Conservation (phyloP, 1,140 invertebrate species). For the Drosophila orena region DNA sequence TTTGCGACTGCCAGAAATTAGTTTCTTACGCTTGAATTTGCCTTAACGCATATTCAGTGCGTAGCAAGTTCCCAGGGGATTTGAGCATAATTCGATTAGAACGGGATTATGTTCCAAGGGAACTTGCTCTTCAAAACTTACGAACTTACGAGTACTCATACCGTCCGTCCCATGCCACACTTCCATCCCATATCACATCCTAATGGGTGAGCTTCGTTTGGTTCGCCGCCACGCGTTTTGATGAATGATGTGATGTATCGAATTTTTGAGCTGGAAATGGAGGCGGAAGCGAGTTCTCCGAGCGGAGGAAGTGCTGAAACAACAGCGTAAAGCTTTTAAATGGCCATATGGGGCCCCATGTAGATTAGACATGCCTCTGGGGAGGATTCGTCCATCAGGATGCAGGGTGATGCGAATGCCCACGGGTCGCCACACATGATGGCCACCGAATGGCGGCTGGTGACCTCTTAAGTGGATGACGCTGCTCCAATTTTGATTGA, state of each 20-base stretch:
- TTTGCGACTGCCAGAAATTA: constrained; percentile 69
- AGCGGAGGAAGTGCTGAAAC: constrained; percentile 65
- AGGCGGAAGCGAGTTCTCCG: constrained; percentile 45
- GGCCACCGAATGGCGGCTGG: constrained; percentile 12
- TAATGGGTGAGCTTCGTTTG: constrained; percentile 41
- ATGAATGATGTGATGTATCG: constrained; percentile 82
- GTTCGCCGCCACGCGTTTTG: constrained; percentile 65
- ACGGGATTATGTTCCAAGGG: constrained; percentile 66
- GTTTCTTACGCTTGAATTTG: constrained; percentile 82
- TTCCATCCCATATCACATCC: constrained; percentile 23
- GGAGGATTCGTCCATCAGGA: constrained; percentile 10
- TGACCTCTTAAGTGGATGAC: constrained; percentile 56
- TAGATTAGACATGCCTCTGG: constrained; percentile 56
- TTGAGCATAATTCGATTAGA: constrained; percentile 78
- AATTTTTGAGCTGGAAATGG: constrained; percentile 73
- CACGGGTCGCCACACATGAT: constrained; percentile 12
- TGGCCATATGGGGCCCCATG: constrained; percentile 50
- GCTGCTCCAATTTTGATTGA: constrained; percentile 47
- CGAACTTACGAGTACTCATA: too few species aligned
- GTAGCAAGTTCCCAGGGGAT: constrained; percentile 64
- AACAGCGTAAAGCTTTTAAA: constrained; percentile 81
- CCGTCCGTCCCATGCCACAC: constrained; percentile 7
- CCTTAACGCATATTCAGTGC: constrained; percentile 59
- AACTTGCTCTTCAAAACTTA: constrained; percentile 49
- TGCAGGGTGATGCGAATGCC: neutral